These are phyloP conservation scores for Otolemur crassicaudatus DNA, from an alignment of 2,797 vertebrate species.

Conservation along the genomic window DNA sequence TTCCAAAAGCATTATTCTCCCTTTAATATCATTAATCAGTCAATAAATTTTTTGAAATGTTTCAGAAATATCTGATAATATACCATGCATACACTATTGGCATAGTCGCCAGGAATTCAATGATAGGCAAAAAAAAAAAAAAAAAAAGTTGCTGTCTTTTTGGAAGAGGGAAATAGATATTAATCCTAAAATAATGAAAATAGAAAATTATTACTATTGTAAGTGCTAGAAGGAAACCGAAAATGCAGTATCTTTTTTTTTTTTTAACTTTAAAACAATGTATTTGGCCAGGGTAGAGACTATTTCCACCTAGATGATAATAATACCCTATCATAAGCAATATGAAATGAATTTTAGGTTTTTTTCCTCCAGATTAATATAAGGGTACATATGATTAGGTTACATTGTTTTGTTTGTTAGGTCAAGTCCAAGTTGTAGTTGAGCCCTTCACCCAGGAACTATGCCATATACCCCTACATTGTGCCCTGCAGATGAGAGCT, in stretches of 20 bases:
- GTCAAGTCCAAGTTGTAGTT: no score
- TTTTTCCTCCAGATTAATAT: no score
- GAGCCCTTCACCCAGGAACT: no score
- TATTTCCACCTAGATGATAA: no score
- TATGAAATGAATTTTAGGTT: no score
- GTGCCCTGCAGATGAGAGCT: no score
- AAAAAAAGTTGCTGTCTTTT: not conserved
- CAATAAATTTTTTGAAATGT: not conserved
- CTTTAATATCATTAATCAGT: not conserved
- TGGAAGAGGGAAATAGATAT: not conserved
- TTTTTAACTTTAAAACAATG: not conserved
- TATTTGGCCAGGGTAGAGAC: not conserved
- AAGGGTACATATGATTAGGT: no score
- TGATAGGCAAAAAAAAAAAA: not conserved
- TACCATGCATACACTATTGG: not conserved
- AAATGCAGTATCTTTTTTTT: not conserved
- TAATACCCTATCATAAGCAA: no score
- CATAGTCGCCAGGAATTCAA: not conserved
- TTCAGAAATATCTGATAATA: slow-evolving; percentile 1
- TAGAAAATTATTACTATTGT: not conserved
- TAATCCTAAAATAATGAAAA: slow-evolving; percentile 10
- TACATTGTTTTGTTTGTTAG: no score
- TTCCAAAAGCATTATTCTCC: slow-evolving; percentile 46
- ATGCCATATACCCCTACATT: no score
- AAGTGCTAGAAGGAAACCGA: not conserved